phyloP scores from a whole-genome alignment of 1,140 invertebrate genomes.

The Muscidifurax raptorellus region DNA sequence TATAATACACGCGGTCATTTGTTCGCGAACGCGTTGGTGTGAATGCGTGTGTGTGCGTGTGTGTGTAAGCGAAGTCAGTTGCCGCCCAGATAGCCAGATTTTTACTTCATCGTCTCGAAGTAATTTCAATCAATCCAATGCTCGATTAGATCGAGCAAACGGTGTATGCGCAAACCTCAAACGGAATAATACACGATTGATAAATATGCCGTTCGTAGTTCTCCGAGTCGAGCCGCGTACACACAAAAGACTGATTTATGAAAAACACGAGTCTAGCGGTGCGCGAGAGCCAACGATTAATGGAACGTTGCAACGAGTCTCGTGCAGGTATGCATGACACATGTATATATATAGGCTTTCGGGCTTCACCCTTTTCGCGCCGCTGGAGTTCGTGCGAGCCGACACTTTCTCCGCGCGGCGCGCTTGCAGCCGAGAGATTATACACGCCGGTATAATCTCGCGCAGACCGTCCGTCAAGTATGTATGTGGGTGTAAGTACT shows the following conservation, averaged over 20 bases:
- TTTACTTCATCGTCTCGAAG: background rate
- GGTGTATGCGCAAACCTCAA: too few species aligned
- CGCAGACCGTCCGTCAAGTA: background rate
- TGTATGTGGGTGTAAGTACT: background rate
- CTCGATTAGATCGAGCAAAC: background rate
- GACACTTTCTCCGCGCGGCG: constrained; percentile 4
- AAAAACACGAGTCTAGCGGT: constrained; percentile 32
- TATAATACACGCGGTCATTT: constrained; percentile 15
- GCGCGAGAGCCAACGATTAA: constrained; percentile 38
- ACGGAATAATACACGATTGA: background rate
- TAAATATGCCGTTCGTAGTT: too few species aligned
- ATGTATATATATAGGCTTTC: background rate
- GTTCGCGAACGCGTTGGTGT: background rate
- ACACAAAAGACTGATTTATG: constrained; percentile 38
- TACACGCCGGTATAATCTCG: background rate
- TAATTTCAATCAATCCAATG: too few species aligned
- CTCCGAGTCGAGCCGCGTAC: too few species aligned
- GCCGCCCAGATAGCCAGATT: too few species aligned
- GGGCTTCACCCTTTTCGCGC: constrained; percentile 25
- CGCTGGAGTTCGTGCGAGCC: background rate
- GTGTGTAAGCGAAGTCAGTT: too few species aligned
- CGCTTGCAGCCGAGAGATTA: background rate
- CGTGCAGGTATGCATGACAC: background rate
- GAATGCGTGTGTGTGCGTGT: too few species aligned
- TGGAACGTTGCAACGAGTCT: constrained; percentile 9